A percentile compares a stretch with the other conserved stretches of the same genome.
Evolutionary conservation across 2,113 vertebrate genomes (phyloP).

Genomic region (Phocoena phocoena): DNA sequence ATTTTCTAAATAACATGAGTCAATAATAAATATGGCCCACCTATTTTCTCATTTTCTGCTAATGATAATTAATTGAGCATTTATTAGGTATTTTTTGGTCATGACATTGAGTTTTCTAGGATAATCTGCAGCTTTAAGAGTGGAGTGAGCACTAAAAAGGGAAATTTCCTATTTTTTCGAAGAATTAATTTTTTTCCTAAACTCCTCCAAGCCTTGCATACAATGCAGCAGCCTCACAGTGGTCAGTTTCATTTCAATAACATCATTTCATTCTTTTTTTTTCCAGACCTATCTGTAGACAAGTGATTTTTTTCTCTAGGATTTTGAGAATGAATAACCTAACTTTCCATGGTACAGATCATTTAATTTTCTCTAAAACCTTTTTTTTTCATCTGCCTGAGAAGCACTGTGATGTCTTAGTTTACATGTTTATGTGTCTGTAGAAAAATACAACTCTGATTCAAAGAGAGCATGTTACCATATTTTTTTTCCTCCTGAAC

Average conservation of each 20-base stretch:
- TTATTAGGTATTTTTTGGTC: background rate
- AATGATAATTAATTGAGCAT: background rate
- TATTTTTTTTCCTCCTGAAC: slow-evolving; percentile 80
- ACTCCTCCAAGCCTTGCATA: slow-evolving; percentile 90
- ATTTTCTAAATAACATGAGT: background rate
- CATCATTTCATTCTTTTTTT: slow-evolving; percentile 86
- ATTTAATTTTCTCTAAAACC: slow-evolving; percentile 83
- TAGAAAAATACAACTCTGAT: slow-evolving; percentile 81
- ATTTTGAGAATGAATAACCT: slow-evolving; percentile 85
- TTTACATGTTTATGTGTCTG: slow-evolving; percentile 88
- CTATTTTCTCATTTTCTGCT: background rate
- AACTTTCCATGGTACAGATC: slow-evolving; percentile 86
- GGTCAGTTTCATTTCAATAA: slow-evolving; percentile 89
- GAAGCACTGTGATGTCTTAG: slow-evolving; percentile 88
- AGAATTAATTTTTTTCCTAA: slow-evolving; percentile 72
- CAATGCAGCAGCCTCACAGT: slow-evolving; percentile 90
- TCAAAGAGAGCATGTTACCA: slow-evolving; percentile 82
- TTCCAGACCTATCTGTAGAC: slow-evolving; percentile 88
- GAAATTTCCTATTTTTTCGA: slow-evolving; percentile 67
- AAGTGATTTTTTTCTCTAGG: slow-evolving; percentile 81
- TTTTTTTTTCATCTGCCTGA: slow-evolving; percentile 78
- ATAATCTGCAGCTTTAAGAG: slow-evolving; percentile 88
- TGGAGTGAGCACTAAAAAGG: slow-evolving; percentile 52
- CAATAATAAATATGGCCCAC: background rate
- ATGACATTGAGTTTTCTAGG: slow-evolving; percentile 83